phyloP scores from a whole-genome alignment of 2,888 invertebrate species.

The Mesorhabditis belari region DNA sequence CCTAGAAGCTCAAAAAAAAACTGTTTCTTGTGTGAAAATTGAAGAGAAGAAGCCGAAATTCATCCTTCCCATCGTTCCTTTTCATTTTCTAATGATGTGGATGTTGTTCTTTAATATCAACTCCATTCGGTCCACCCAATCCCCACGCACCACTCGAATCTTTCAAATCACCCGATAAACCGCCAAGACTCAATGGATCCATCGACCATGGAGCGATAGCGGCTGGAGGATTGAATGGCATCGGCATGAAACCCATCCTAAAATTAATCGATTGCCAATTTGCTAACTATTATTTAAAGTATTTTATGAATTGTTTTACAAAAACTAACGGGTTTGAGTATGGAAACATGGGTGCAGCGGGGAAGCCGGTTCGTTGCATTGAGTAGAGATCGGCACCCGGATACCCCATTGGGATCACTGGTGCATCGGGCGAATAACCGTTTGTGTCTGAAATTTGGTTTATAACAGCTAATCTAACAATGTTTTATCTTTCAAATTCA shows the following conservation, averaged over 20 bases:
- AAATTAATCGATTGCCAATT: no score
- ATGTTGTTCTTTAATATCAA: background rate
- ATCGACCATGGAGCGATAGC: no score
- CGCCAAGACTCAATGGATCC: background rate
- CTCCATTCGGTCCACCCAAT: background rate
- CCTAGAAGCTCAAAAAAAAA: background rate
- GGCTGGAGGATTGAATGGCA: background rate
- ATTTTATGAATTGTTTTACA: no score
- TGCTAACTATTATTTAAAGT: no score
- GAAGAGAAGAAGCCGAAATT: no score
- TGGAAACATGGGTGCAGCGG: constrained; percentile 12
- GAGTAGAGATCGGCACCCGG: constrained; percentile 19
- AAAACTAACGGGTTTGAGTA: constrained; percentile 26
- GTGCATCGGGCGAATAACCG: background rate
- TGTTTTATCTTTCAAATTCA: background rate
- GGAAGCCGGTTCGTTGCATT: constrained; percentile 27
- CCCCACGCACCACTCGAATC: background rate
- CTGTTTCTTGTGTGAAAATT: background rate
- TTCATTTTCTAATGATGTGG: background rate
- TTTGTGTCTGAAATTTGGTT: background rate
- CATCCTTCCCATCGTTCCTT: no score
- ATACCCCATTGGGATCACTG: background rate
- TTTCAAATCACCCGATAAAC: background rate
- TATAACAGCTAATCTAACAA: no score
- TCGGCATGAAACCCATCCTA: background rate